Evolutionary conservation across 2,888 invertebrate genomes (phyloP), one percentile per base, ranked within the genome.

Genomic region (Yponomeuta plumbellus): DNA sequence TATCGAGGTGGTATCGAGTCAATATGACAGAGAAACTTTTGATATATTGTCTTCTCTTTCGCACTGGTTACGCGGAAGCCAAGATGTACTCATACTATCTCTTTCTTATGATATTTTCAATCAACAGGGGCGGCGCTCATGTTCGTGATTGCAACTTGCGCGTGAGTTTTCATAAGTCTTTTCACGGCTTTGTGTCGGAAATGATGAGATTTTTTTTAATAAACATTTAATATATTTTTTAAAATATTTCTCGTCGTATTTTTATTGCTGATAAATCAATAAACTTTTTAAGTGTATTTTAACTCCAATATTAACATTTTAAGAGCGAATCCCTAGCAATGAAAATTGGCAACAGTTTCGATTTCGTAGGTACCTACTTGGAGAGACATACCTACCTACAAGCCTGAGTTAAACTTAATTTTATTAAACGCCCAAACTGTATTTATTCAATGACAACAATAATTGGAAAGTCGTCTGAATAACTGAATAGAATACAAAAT

Each of bases 91-190:
- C 73, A 70, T 68, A 72, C 76, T 69, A 65, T 88, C 88, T 78
- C 83, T 69, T 77, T 87, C 83, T 80, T 77, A 77, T 80, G 76
- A 75, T 79, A 76, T 77, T 75, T 80, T 80, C 78, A 76, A 77
- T 83, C 80, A 69, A 79, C 76, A 86, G 85, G 85, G 86, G 86
- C 85, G 85, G 83, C 71, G 77, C 80, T 74, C 34, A 34, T 8
- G 68, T 70, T 68, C 70, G 69, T 44, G 72, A 73, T 69, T 83
- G 44, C 44, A 52, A 52, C 17, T 52, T 52, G 86, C 86, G 85
- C 83, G 73, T 73, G 80, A 79, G 84, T 76, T 83, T 81, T 52
- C 17, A 17, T 0, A 4, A 13, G 44, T 4, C 5, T 17, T 52
- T 17, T 17, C 17, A 17, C 44, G 17, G 44, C 17, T 13, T 52